These are phyloP conservation scores for Amphiprion ocellaris DNA, from an alignment of 2,113 vertebrate species.

Conservation along the genomic window DNA sequence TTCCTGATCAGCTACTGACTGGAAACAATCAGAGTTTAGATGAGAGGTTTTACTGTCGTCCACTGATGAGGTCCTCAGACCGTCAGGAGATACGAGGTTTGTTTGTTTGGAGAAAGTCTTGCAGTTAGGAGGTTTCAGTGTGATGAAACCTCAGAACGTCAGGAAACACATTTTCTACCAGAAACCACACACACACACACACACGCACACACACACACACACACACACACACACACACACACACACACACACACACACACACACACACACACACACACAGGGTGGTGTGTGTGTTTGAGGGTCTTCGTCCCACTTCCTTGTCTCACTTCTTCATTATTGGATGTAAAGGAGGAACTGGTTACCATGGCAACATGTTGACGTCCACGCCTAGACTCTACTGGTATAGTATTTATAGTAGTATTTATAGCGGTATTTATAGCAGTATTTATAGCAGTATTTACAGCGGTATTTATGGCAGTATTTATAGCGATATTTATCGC, in stretches of 20 bases:
- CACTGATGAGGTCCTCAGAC: too few species aligned
- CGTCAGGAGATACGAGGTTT: too few species aligned
- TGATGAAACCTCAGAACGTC: conserved; percentile 51
- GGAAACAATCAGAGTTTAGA: too few species aligned
- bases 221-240: conserved; percentile 10
- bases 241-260: conserved; percentile 5
- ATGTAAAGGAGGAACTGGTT: conserved; percentile 36
- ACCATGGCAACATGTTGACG: conserved; percentile 37
- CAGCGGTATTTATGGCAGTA: too few species aligned
- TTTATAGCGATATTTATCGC: too few species aligned
- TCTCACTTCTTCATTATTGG: conserved; percentile 68
- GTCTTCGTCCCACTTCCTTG: conserved; percentile 58
- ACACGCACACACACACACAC: conserved; percentile 11
- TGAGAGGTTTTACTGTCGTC: too few species aligned
- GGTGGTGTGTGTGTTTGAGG: conserved; percentile 1
- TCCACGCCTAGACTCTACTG: neutral
- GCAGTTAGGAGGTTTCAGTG: conserved; percentile 37
- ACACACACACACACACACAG: conserved; percentile 5
- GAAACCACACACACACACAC: conserved; percentile 53
- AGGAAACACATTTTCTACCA: conserved; percentile 84
- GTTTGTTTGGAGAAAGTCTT: conserved; percentile 31
- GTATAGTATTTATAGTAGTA: too few species aligned
- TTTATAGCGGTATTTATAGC: too few species aligned
- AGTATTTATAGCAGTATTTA: too few species aligned
- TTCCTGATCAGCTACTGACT: too few species aligned